Conservation (phyloP, 2,888 invertebrate species). For the Cancer borealis region DNA sequence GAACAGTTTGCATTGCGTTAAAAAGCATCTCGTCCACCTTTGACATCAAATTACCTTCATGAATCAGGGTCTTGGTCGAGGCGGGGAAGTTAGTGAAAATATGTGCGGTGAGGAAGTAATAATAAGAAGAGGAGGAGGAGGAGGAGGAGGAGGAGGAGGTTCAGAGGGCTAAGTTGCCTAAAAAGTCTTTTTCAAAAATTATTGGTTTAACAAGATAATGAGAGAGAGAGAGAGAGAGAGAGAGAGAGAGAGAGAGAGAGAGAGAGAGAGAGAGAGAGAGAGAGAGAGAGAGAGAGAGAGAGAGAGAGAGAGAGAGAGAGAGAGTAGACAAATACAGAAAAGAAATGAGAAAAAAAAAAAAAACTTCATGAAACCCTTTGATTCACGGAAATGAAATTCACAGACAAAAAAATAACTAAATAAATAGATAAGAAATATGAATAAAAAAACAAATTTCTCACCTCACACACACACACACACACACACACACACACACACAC, state of each 20-base stretch:
- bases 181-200: not conserved
- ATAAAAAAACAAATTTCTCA: no score
- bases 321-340: not conserved
- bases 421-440: no score
- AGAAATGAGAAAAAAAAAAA: no score
- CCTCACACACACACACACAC: not conserved
- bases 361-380: no score
- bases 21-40: not conserved
- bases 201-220: not conserved
- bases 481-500: not conserved
- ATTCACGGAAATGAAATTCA: no score
- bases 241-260: conserved; percentile 39
- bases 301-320: conserved; percentile 32
- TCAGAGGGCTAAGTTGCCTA: not conserved
- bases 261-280: conserved; percentile 33
- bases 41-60: not conserved
- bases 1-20: not conserved
- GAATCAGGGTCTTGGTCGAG: not conserved
- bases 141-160: not conserved
- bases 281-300: conserved; percentile 32
- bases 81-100: not conserved
- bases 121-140: not conserved
- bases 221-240: conserved; percentile 33
- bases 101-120: not conserved
- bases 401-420: no score